Base-by-base conservation (phyloP, 2,888 invertebrate species). In the Cantharis nigra region DNA sequence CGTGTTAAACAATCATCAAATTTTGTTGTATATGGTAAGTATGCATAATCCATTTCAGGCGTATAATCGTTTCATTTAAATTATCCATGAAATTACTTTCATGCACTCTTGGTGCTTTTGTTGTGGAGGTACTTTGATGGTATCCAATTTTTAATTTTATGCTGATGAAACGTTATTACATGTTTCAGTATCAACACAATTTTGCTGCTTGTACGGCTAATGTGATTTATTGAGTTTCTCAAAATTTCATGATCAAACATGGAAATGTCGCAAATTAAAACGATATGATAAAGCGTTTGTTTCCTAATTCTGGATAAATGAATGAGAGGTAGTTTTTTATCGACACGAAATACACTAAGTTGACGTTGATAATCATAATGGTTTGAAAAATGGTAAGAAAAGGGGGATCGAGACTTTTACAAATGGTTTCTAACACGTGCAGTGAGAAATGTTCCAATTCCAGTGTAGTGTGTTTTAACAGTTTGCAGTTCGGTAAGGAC, bases 401-500 rank as follows among this genome's bases (percentile, higher is more conserved):
- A 69, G 76, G 72, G 49, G 71, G 18, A 70, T 69, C 28, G 28
- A 28, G 63, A 73, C 73, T 49, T 49, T 49, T 76, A 78, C 78
- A 78, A 78, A 78, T 76, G 76, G 74, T 71, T 26, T 67, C 23
- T 74, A 74, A 78, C 78, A 78, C 78, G 78, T 78, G 78, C 78
- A 63, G 69, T 73, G 76, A 74, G 77, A 77, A 76, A 77, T 70
- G 79, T 71, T 77, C 71, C 70, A 77, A 79, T 79, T 79, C 76
- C 33, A 67, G 69, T 65, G 75, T 71, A 75, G 77, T 70, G 75
- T 79, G 79, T 79, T 79, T 79, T 79, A 79, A 73, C 74, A 78
- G 80, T 76, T 78, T 78, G 75, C 76, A 78, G 72, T 49, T 71
- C 75, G 74, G 75, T 74, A 76, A 78, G 80, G 74, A 78, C 80